A percentile compares a stretch with the other conserved stretches of the same genome.
phyloP scores from a whole-genome alignment of 2,113 vertebrate genomes.

The Gadus macrocephalus region DNA sequence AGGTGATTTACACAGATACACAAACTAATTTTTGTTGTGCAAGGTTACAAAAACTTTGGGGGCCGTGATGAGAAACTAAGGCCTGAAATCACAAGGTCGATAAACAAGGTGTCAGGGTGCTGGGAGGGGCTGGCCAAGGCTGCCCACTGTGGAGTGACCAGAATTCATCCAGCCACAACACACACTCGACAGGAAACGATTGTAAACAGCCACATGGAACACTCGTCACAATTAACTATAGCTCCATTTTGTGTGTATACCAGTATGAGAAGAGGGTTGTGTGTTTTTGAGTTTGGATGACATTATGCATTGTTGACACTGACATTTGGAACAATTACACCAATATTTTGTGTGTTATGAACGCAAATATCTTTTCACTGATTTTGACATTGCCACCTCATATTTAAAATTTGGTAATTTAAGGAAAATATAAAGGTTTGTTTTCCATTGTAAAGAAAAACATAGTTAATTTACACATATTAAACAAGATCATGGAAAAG shows the following conservation, averaged over 20 bases:
- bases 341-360: no score
- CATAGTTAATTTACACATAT: neutral
- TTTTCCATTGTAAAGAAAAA: neutral
- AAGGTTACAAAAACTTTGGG: constrained; percentile 78
- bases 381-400: no score
- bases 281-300: no score
- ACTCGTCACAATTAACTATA: neutral
- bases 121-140: constrained; percentile 62
- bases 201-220: neutral
- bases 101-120: constrained; percentile 65
- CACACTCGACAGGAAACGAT: constrained; percentile 29
- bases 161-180: constrained; percentile 55
- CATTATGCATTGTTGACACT: no score
- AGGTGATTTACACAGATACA: constrained; percentile 88
- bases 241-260: no score
- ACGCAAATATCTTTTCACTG: no score
- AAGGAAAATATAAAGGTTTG: no score
- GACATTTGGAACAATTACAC: no score
- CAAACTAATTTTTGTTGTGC: constrained; percentile 75
- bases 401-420: no score
- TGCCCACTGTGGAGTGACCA: constrained; percentile 47
- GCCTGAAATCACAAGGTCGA: constrained; percentile 70
- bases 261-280: no score
- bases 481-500: neutral
- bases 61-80: constrained; percentile 69